Percentiles rank a stretch among this genome's conserved stretches.
These are phyloP conservation scores for Hirundichthys speculiger DNA, from an alignment of 2,113 vertebrate genomes.

Conservation along the genomic window DNA sequence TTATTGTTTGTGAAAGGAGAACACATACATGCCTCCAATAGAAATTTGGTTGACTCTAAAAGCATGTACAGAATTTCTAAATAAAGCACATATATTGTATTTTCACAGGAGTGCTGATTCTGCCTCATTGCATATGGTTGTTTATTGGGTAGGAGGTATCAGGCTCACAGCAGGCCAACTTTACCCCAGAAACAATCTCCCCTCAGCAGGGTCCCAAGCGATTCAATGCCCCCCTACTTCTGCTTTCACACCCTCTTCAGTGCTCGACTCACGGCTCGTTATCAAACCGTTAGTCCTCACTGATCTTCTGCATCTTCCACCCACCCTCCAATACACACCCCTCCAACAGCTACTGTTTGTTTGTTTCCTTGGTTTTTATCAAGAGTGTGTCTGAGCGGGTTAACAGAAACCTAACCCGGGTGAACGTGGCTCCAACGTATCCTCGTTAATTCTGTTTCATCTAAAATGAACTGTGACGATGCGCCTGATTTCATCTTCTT, in stretches of 20 bases:
- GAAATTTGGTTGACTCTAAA: too few relatives aligned
- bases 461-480: too few relatives aligned
- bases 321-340: conserved; percentile 52
- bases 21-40: too few relatives aligned
- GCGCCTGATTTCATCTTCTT: too few relatives aligned
- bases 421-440: too few relatives aligned
- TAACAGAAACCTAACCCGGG: too few relatives aligned
- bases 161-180: conserved; percentile 12
- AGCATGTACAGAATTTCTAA: too few relatives aligned
- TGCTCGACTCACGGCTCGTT: conserved; percentile 29
- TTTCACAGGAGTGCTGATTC: conserved; percentile 14
- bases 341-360: background rate
- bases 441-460: too few relatives aligned
- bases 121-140: background rate
- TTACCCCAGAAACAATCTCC: conserved; percentile 7
- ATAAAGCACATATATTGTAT: background rate
- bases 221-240: conserved; percentile 2
- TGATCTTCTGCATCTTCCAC: conserved; percentile 47
- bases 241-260: conserved; percentile 33
- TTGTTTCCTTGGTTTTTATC: background rate
- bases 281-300: conserved; percentile 52
- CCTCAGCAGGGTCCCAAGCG: background rate
- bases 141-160: background rate
- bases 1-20: conserved; percentile 6
- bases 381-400: too few relatives aligned